Evolutionary conservation across 2,797 vertebrate species (phyloP).

Genomic region (Lepus townsendii): DNA sequence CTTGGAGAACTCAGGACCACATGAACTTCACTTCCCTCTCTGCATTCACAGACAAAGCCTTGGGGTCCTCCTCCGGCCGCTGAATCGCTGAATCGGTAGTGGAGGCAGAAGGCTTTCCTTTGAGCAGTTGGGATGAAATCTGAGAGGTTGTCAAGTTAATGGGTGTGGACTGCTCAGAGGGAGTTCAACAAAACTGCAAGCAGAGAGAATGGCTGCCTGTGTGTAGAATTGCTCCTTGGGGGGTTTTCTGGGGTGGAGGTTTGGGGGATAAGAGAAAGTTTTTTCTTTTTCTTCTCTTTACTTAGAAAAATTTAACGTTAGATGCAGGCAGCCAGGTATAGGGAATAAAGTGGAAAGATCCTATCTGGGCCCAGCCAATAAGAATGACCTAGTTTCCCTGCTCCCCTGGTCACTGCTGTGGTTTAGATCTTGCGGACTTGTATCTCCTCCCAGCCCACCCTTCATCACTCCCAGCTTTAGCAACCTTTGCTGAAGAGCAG

Average conservation of each 20-base stretch:
- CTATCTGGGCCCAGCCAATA: background rate
- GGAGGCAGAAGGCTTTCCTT: background rate
- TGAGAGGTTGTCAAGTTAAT: background rate
- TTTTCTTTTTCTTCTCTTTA: background rate
- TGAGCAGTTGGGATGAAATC: background rate
- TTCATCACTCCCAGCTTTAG: background rate
- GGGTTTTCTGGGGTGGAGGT: background rate
- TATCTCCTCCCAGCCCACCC: background rate
- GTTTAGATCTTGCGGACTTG: background rate
- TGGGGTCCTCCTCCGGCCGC: background rate
- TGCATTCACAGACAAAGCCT: background rate
- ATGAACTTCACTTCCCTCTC: background rate
- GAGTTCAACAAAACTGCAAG: slow-evolving; percentile 30
- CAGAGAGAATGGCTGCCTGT: background rate
- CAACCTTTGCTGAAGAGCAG: background rate
- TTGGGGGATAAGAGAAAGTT: background rate
- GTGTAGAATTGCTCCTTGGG: slow-evolving; percentile 1
- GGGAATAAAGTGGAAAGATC: background rate
- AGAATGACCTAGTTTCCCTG: background rate
- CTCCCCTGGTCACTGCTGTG: background rate
- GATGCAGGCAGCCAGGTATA: background rate
- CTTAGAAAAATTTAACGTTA: background rate
- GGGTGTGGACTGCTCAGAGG: background rate
- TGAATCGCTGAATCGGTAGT: background rate
- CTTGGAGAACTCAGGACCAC: background rate